Evolutionary conservation across 2,888 invertebrate species (phyloP), one percentile per base, ranked within the genome.

Genomic region (Ophion ellenae): DNA sequence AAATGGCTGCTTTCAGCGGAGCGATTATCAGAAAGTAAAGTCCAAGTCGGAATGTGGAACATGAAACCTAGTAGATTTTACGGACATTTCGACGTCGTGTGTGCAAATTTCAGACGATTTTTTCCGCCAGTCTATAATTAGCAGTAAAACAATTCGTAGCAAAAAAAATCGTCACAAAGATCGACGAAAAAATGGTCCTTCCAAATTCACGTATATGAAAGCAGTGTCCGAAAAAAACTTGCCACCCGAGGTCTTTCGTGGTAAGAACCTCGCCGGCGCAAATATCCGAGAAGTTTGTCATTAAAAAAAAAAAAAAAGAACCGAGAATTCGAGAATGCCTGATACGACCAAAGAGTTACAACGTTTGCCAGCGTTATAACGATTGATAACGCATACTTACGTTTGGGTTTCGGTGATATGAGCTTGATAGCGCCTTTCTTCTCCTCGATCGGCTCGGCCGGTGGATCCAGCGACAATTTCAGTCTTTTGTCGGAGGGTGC

Each of bases 371-470:
- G 36, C 20, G 28, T 70, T 36, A 28, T 36, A 70, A 61, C 61
- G 78, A 80, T 80, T 66, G 61, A 63, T 76, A 53, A 76, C 79
- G 71, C 32, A 95, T 95, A 97, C 98, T 97, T 97, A 98, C 98
- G 97, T 96, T 97, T 98, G 89, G 97, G 97, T 95, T 98, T 97
- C 88, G 98, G 96, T 90, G 98, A 97, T 91, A 98, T 98, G 89
- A 98, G 95, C 95, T 98, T 98, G 90, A 98, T 97, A 89, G 97
- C 96, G 89, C 97, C 97, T 57, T 97, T 97, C 93, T 97, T 96
- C 92, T 97, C 97, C 61, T 96, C 94, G 1, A 91, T 89, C 47
- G 91, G 89, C 45, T 90, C 89, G 14, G 88, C 86, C 20, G 93
- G 91, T 7, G 91, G 88, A 53, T 94, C 94, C 88, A 94, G 86